These are phyloP conservation scores for Caenorhabditis becei DNA, from an alignment of 2,888 invertebrate species.

Conservation along the genomic window DNA sequence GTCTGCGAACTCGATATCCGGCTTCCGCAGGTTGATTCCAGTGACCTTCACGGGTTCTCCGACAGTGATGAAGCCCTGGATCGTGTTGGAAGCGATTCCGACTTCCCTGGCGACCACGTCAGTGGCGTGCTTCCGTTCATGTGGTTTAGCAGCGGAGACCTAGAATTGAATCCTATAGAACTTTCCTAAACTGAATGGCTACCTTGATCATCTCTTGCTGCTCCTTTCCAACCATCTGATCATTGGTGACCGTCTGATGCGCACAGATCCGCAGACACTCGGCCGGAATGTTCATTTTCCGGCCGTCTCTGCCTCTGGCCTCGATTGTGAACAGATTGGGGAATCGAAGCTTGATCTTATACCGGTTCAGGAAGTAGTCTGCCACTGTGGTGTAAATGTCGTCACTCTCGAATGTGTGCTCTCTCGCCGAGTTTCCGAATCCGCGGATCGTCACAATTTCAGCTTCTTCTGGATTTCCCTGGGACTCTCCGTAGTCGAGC, in stretches of 20 bases:
- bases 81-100: neutral
- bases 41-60: neutral
- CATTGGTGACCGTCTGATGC: constrained; percentile 10
- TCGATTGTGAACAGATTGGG: constrained; percentile 15
- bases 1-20: neutral
- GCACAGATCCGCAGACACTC: constrained; percentile 10
- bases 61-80: neutral
- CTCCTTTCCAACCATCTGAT: constrained; percentile 20
- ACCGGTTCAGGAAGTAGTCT: constrained; percentile 3
- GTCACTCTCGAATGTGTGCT: neutral
- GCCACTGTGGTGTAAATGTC: neutral
- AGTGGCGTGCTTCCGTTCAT: neutral
- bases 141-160: constrained; percentile 2
- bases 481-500: neutral
- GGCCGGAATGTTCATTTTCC: neutral
- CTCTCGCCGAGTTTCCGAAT: neutral
- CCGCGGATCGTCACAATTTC: neutral
- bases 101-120: neutral
- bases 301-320: neutral
- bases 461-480: neutral
- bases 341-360: neutral
- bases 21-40: constrained; percentile 1
- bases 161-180: too few species aligned
- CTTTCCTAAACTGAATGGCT: neutral
- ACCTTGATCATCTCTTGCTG: constrained; percentile 23